Percentiles rank a stretch among this genome's conserved stretches.
phyloP scores from a whole-genome alignment of 2,797 vertebrate genomes.

The Capromys pilorides region DNA sequence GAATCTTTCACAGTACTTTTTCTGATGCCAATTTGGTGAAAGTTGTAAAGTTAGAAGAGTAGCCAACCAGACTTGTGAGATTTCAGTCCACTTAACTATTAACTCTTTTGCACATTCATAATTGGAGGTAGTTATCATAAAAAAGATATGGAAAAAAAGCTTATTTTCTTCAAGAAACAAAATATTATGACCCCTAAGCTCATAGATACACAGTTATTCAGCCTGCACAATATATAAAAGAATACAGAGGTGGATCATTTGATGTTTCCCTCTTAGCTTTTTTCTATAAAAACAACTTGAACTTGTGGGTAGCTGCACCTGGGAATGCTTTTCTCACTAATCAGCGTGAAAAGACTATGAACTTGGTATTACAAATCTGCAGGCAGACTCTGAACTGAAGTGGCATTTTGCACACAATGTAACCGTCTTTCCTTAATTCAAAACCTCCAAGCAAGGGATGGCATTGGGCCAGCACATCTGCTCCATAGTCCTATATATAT shows the following conservation, averaged over 20 bases:
- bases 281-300: conserved; percentile 53
- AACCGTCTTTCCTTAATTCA: conserved; percentile 55
- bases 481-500: conserved; percentile 58
- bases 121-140: neutral
- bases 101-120: neutral
- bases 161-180: conserved; percentile 44
- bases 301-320: conserved; percentile 60
- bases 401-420: conserved; percentile 69
- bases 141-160: neutral
- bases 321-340: conserved; percentile 69
- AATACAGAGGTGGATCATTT: neutral
- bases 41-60: conserved; percentile 31
- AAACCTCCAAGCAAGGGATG: conserved; percentile 53
- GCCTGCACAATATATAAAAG: neutral
- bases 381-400: conserved; percentile 61
- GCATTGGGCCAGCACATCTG: conserved; percentile 68
- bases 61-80: neutral
- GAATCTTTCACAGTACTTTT: neutral
- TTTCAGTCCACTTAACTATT: neutral
- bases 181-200: neutral
- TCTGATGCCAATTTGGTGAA: neutral
- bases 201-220: conserved; percentile 29
- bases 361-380: conserved; percentile 59
- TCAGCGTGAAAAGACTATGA: conserved; percentile 52
- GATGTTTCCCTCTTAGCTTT: neutral